Evolutionary conservation across 1,140 invertebrate species (phyloP), one percentile per base, ranked within the genome.

Genomic region (Drosophila ficusphila): DNA sequence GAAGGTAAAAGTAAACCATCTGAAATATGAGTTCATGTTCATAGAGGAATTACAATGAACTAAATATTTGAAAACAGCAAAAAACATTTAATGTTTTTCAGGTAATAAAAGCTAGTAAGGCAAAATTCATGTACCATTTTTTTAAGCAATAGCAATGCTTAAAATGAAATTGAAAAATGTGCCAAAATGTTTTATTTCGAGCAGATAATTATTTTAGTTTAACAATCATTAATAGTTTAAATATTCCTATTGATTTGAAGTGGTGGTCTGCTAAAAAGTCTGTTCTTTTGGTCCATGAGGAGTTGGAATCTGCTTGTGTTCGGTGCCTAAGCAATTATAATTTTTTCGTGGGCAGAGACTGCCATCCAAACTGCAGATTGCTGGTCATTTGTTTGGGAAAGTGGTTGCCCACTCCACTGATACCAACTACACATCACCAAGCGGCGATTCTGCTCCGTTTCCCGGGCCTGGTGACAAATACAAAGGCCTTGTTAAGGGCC

Each of bases 281-380:
- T n/a, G n/a, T 6, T n/a, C 2, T 2, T n/a, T 41, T 21, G 11
- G n/a, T n/a, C 18, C 4, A 14, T 36, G 2, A 14, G n/a, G n/a
- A n/a, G n/a, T 36, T 36, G 33, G 8, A 29, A n/a, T 29, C 23
- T 27, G 16, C 19, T 27, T 58, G 12, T 38, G 12, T 33, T 38
- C 51, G 56, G 16, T 56, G 48, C 64, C 73, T 76, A 70, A 51
- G 73, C 65, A 77, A 77, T 77, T 77, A 76, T 76, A 77, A 77
- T 71, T 76, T 76, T 76, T 71, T 49, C 7, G 27, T 25, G 8
- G 25, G 56, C 3, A 16, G 14, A 42, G 41, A 23, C 46, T 51
- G 62, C 36, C 51, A 25, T 57, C 41, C 46, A 48, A 71, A 77
- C 76, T 76, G 73, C 73, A 76, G 73, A 76, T 77, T 77, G 75